Conservation (phyloP, 37 sponge, comb jelly and placozoan genomes). For the Ianthella basta region DNA sequence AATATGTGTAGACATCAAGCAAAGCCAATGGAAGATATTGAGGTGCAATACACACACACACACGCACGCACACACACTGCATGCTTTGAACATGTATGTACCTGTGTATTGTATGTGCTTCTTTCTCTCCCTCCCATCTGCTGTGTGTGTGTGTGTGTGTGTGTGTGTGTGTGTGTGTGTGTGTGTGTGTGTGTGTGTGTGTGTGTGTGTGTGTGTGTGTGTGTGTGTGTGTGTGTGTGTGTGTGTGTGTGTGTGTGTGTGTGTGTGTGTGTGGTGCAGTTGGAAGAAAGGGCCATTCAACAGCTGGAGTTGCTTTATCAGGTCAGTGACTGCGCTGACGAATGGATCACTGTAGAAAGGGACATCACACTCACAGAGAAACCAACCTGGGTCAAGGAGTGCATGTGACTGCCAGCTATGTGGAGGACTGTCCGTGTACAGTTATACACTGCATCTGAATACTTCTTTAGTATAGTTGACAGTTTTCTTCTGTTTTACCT, state of each 20-base stretch:
- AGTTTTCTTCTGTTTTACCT: too few relatives aligned
- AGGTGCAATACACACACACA: too few relatives aligned
- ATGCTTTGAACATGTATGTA: neutral
- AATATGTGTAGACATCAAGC: too few relatives aligned
- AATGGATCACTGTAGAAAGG: slow-evolving; percentile 66
- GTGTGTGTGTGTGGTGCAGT: slow-evolving; percentile 19
- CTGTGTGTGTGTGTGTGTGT: neutral
- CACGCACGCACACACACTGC: too few relatives aligned
- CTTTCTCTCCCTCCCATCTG: too few relatives aligned
- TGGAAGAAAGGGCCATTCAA: slow-evolving; percentile 70
- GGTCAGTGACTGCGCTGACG: slow-evolving; percentile 50
- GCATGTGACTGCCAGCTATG: neutral
- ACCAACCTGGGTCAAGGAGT: slow-evolving; percentile 16
- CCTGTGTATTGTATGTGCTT: neutral
- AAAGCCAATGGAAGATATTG: too few relatives aligned
- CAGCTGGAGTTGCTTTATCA: slow-evolving; percentile 48
- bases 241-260: neutral
- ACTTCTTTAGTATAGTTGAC: too few relatives aligned
- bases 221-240: slow-evolving; percentile 4
- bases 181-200: neutral
- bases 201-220: neutral
- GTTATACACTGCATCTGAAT: too few relatives aligned
- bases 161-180: neutral
- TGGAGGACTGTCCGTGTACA: too few relatives aligned
- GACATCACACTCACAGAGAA: neutral